These are phyloP conservation scores for Hipposideros armiger DNA, from an alignment of 2,113 vertebrate genomes.

Conservation along the genomic window DNA sequence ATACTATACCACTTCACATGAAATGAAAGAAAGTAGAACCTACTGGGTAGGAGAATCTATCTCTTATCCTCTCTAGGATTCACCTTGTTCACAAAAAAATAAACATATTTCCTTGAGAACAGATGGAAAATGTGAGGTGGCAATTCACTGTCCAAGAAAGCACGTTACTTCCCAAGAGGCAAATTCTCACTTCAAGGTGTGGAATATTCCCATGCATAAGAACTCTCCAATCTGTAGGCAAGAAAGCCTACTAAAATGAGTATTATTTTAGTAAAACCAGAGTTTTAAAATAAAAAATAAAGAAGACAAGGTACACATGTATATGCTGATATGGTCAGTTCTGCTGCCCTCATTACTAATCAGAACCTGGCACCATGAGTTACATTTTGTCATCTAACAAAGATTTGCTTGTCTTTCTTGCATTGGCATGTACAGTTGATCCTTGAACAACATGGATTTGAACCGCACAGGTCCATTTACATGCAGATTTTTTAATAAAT, in stretches of 20 bases:
- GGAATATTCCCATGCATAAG: slow-evolving; percentile 21
- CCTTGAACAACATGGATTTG: neutral
- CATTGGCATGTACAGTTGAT: neutral
- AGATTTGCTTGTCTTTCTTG: neutral
- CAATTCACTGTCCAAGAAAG: slow-evolving; percentile 71
- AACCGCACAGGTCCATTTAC: neutral
- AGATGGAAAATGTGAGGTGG: slow-evolving; percentile 74
- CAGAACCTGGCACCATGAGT: neutral
- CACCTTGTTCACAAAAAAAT: slow-evolving; percentile 70
- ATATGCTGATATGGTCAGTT: neutral
- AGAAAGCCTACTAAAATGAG: neutral
- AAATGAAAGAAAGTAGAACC: slow-evolving; percentile 55
- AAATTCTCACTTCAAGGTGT: slow-evolving; percentile 74
- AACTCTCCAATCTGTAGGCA: neutral
- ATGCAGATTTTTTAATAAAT: neutral
- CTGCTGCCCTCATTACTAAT: neutral
- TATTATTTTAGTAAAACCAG: slow-evolving; percentile 8
- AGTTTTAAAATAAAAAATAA: slow-evolving; percentile 39
- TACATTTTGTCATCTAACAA: neutral
- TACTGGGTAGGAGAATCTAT: slow-evolving; percentile 37
- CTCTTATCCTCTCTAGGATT: slow-evolving; percentile 30
- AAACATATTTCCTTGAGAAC: slow-evolving; percentile 67
- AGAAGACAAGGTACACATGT: neutral
- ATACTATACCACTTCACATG: neutral
- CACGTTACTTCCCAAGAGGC: slow-evolving; percentile 23